phyloP scores from a whole-genome alignment of 2,888 invertebrate species.

The Platycnemis pennipes region DNA sequence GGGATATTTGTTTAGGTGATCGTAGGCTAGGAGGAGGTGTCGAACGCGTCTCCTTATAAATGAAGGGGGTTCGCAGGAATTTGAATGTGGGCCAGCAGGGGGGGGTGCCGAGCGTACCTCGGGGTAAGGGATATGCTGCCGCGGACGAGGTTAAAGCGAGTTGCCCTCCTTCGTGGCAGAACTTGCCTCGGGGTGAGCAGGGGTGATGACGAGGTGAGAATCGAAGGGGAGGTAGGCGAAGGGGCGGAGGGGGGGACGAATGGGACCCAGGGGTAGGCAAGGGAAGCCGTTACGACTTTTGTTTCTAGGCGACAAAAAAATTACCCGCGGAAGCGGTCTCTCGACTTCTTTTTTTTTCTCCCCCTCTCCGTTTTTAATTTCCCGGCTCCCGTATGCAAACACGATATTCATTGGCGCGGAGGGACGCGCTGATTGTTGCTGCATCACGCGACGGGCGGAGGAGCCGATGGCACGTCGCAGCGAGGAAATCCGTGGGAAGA shows the following conservation, averaged over 20 bases:
- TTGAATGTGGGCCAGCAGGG: background rate
- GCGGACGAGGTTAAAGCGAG: background rate
- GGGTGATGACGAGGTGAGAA: constrained; percentile 66
- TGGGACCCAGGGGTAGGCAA: background rate
- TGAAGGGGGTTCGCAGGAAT: background rate
- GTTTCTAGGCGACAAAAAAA: constrained; percentile 50
- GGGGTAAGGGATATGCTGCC: background rate
- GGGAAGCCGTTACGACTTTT: constrained; percentile 60
- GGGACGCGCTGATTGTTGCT: background rate
- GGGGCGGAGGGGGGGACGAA: background rate
- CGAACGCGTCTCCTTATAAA: background rate
- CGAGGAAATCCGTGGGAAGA: constrained; percentile 11
- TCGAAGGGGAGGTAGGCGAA: background rate
- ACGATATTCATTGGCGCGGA: constrained; percentile 51
- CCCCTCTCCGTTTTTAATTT: background rate
- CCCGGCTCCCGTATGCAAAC: constrained; percentile 57
- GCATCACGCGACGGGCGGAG: constrained; percentile 21
- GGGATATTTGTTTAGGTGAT: background rate
- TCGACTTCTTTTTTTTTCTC: constrained; percentile 15
- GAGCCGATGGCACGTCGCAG: constrained; percentile 9
- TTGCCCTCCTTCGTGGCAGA: too few relatives aligned
- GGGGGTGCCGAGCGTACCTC: background rate
- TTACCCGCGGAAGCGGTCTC: constrained; percentile 28
- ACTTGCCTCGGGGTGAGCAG: background rate
- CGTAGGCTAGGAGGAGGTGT: background rate